Evolutionary conservation across 2,113 vertebrate genomes (phyloP), one percentile per base, ranked within the genome.

Genomic region (Malurus alboscapulatus): DNA sequence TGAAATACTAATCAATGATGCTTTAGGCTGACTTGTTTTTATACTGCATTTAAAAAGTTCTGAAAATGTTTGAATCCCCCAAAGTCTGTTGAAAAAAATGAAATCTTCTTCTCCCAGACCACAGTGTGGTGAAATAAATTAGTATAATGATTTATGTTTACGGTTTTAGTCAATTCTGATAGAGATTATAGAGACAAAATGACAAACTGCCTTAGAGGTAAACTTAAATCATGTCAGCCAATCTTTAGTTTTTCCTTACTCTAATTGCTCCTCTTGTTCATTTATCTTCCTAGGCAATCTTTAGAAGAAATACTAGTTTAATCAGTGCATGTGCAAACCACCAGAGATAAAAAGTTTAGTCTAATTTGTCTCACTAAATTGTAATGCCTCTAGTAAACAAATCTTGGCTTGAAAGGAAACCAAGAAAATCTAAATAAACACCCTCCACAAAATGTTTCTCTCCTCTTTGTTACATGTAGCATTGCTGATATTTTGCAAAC

Each of bases 121-220:
- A 96, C 95, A 95, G 88, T 96, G 97, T 96, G 94, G 97, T 97
- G 97, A 98, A 98, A 98, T 98, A 98, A 98, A 98, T 98, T 98
- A 98, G 98, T 98, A 97, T 98, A 98, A 98, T 98, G 98, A 98
- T 98, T 98, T 98, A 98, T 98, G 98, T 98, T 98, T 98, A 98
- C 97, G 89, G 97, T 97, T 98, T 98, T 98, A 98, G 98, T 98
- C 98, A 98, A 98, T 98, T 98, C 98, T 98, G 98, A 98, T 98
- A 98, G 98, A 98, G 98, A 98, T 98, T 98, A 98, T 98, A 98
- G 97, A 98, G 98, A 98, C 98, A 98, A 98, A 98, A 98, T 98
- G 98, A 98, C 98, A 98, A 98, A 98, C 95, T 98, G 97, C 98
- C 94, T 98, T 97, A 97, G 97, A 85, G 96, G 97, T 97, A 98